Conservation (phyloP, 2,113 vertebrate genomes). For the Pseudopodoces humilis region DNA sequence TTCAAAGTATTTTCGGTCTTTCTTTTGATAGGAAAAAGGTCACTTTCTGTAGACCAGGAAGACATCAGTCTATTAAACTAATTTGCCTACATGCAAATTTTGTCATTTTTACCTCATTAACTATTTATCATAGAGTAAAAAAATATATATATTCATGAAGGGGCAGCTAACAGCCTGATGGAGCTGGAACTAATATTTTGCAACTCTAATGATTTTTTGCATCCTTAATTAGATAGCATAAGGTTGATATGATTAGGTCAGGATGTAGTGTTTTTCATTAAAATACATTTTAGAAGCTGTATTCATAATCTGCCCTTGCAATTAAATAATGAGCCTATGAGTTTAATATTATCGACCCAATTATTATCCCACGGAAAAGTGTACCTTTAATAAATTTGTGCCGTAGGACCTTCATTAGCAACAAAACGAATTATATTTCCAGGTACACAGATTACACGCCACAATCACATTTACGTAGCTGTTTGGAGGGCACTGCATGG, state of each 20-base stretch:
- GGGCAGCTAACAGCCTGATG: conserved; percentile 89
- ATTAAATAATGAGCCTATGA: conserved; percentile 98
- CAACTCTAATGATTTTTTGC: conserved; percentile 99
- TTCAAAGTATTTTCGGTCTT: conserved; percentile 83
- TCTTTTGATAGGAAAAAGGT: conserved; percentile 87
- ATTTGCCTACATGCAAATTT: conserved; percentile 98
- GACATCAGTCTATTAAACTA: conserved; percentile 91
- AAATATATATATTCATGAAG: conserved; percentile 89
- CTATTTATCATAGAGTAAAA: conserved; percentile 92
- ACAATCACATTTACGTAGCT: conserved; percentile 52
- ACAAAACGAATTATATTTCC: conserved; percentile 75
- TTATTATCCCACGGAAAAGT: conserved; percentile 94
- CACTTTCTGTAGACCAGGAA: conserved; percentile 90
- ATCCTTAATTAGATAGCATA: conserved; percentile 99
- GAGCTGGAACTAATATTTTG: conserved; percentile 99
- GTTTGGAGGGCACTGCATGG: conserved; percentile 28
- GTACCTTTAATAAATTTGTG: conserved; percentile 95
- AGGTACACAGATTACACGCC: conserved; percentile 69
- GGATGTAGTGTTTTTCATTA: conserved; percentile 99
- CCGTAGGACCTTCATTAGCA: conserved; percentile 92
- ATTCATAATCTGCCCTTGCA: conserved; percentile 97
- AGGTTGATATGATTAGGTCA: conserved; percentile 99
- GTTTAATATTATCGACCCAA: conserved; percentile 97
- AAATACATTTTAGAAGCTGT: conserved; percentile 98
- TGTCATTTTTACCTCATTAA: conserved; percentile 98